Conservation (phyloP, 2,797 vertebrate species). For the Gallinago solitaria region DNA sequence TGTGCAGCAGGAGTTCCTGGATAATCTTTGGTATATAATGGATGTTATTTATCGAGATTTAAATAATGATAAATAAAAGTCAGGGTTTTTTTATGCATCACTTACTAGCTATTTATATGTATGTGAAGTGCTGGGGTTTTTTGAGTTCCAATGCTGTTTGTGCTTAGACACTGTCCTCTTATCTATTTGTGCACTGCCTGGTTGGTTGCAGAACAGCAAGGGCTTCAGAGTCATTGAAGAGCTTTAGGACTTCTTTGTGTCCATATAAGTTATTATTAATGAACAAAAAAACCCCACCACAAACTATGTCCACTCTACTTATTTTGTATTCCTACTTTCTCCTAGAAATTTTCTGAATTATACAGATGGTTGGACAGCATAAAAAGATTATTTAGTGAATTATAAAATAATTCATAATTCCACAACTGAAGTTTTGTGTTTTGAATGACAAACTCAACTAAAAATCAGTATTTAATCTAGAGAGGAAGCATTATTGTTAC, state of each 20-base stretch:
- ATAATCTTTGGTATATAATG: background rate
- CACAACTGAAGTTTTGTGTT: background rate
- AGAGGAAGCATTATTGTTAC: background rate
- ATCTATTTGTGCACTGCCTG: background rate
- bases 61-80: background rate
- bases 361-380: background rate
- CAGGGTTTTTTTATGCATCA: background rate
- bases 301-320: background rate
- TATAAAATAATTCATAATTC: background rate
- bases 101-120: background rate
- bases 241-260: background rate
- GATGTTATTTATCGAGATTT: background rate
- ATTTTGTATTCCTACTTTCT: background rate
- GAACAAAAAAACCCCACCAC: accelerated
- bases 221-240: background rate
- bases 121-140: background rate
- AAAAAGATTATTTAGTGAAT: background rate
- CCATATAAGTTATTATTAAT: background rate
- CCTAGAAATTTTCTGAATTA: background rate
- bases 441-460: background rate
- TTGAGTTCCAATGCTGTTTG: background rate
- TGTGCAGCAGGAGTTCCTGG: background rate
- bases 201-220: background rate
- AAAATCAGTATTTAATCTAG: background rate
- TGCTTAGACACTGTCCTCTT: background rate